Conservation (phyloP, 2,113 vertebrate species). For the Ascaphus truei region DNA sequence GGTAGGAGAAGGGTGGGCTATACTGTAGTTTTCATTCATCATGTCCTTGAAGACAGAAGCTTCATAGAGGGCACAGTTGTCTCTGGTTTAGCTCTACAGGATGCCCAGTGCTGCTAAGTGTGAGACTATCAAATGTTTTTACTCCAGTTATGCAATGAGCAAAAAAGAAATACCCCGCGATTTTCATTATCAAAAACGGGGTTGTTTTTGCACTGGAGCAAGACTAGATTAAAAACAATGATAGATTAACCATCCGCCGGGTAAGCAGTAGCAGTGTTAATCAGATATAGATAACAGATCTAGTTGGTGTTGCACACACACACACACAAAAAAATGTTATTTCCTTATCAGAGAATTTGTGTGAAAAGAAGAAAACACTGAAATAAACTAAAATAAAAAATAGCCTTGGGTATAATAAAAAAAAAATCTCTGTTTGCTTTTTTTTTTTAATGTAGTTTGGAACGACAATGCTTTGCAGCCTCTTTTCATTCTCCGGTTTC, state of each 20-base stretch:
- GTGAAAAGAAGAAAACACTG: slow-evolving; percentile 54
- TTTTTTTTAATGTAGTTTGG: neutral
- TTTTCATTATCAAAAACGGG: neutral
- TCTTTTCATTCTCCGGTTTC: slow-evolving; percentile 8
- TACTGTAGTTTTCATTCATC: neutral
- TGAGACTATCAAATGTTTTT: neutral
- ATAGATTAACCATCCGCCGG: slow-evolving; percentile 4
- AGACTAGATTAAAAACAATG: slow-evolving; percentile 14
- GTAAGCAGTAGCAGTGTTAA: slow-evolving; percentile 35
- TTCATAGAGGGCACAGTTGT: neutral
- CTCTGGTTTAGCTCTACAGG: neutral
- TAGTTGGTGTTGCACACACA: slow-evolving; percentile 36
- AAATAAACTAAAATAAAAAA: slow-evolving; percentile 58
- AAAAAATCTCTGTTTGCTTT: slow-evolving; percentile 40
- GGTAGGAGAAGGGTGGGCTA: neutral
- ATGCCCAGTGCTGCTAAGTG: neutral
- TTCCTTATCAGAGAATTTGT: slow-evolving; percentile 44
- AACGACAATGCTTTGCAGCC: neutral
- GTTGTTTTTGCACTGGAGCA: neutral
- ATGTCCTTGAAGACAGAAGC: neutral
- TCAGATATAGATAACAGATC: slow-evolving; percentile 33
- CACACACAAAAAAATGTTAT: slow-evolving; percentile 33
- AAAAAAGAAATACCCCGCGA: neutral
- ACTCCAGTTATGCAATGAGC: slow-evolving; percentile 11
- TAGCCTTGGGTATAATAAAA: slow-evolving; percentile 60